Conservation (phyloP, 2,113 vertebrate species). For the Calidris pygmaea region DNA sequence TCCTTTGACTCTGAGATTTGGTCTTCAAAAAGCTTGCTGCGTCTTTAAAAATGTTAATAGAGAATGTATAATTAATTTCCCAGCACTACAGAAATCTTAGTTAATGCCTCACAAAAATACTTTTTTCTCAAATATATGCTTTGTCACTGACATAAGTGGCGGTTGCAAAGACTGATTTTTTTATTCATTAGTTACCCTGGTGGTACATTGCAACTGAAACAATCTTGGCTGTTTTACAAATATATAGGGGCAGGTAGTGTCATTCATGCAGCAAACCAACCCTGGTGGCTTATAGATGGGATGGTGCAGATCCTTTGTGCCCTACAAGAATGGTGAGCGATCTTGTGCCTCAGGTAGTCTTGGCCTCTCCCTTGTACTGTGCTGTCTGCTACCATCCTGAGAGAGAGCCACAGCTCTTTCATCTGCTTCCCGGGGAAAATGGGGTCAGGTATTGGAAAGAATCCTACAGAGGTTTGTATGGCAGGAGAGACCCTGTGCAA, state of each 20-base stretch:
- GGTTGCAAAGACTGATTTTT: not conserved
- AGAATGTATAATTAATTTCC: not conserved
- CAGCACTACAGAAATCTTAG: not conserved
- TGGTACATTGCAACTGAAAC: not conserved
- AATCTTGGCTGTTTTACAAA: not conserved
- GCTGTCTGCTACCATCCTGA: not conserved
- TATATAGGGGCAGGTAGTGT: no score
- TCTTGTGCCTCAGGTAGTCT: not conserved
- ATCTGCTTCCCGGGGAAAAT: not conserved
- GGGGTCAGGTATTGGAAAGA: no score
- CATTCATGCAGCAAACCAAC: not conserved
- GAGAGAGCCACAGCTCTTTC: not conserved
- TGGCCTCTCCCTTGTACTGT: not conserved
- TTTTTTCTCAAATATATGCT: not conserved
- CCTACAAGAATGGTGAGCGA: not conserved
- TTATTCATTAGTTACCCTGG: not conserved
- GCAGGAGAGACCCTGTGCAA: not conserved
- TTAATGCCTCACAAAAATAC: not conserved
- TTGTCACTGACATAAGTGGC: fast-evolving
- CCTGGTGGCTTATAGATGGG: no score
- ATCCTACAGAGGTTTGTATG: not conserved
- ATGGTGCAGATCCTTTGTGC: not conserved
- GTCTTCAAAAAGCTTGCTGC: not conserved
- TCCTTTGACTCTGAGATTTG: not conserved
- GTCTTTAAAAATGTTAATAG: not conserved